Percentiles rank a stretch among this genome's conserved stretches.
Conservation (phyloP, 2,888 invertebrate species). For the Sepioteuthis lessoniana region DNA sequence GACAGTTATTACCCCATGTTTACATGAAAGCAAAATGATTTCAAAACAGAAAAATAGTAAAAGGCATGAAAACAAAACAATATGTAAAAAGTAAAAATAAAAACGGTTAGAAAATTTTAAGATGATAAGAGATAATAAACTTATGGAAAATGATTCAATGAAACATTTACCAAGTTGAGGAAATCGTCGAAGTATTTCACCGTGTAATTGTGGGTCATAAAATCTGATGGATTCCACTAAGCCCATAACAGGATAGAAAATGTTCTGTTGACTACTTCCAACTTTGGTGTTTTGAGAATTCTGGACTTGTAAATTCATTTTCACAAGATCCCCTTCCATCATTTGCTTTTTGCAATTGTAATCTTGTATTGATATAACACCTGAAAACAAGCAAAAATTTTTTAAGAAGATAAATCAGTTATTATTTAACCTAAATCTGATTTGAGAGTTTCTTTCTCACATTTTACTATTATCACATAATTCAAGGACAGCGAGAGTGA, state of each 20-base stretch:
- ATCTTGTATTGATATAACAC: constrained; percentile 50
- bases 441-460: too few species aligned
- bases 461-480: too few species aligned
- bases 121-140: too few species aligned
- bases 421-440: too few species aligned
- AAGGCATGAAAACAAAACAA: too few species aligned
- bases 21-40: too few species aligned
- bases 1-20: too few species aligned
- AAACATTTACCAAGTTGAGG: constrained; percentile 20
- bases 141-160: not conserved
- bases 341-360: constrained; percentile 49
- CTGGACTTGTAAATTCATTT: constrained; percentile 53
- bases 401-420: not conserved
- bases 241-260: constrained; percentile 46
- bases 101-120: not conserved
- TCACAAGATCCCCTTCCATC: constrained; percentile 57
- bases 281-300: not conserved
- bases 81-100: not conserved
- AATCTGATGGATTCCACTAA: constrained; percentile 49
- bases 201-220: not conserved
- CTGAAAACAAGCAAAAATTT: constrained; percentile 47
- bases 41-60: too few species aligned
- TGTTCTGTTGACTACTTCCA: not conserved
- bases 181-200: not conserved
- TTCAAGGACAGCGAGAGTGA: too few species aligned